Evolutionary conservation across 1,140 invertebrate species (phyloP), one percentile per base, ranked within the genome.

Genomic region (Leptonema lineaticorne): DNA sequence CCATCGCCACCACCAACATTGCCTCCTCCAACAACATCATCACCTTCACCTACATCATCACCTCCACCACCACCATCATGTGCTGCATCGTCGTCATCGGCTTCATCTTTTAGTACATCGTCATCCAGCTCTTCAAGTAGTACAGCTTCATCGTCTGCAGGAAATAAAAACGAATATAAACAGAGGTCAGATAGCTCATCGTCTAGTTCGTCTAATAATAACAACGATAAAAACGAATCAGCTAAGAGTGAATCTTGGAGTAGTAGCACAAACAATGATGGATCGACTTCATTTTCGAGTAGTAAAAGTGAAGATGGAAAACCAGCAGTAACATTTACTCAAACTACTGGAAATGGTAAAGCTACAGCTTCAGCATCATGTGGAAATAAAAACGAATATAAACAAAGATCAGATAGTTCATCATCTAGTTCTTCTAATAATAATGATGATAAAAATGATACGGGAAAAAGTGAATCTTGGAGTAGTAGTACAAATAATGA

Each of bases 311-410:
- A 45, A 18, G 33, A 56, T 27, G 60, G 46, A n/a, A 46, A 46
- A 24, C 22, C 18, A 29, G 60, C 68, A 14, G 29, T 8, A 33
- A 64, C 62, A 22, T 41, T 24, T 4, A 69, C 68, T 1, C 48
- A 50, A 22, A 58, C 68, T 1, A 69, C 60, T 28, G 68, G 68
- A 14, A 37, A 63, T 41, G 68, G 60, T 14, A 24, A 26, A 18
- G 68, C 68, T 46, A 20, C 18, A 27, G 5, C 29, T 33, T n/a
- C n/a, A n/a, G n/a, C n/a, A n/a, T n/a, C n/a, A n/a, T n/a, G 11
- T 41, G 37, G 9, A 2, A 16, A 41, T 3, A 2, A 2, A 14
- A 41, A 2, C 1, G 37, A 41, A 11, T 41, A 41, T 41, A 4
- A 9, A 14, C 11, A 41, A 9, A 14, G n/a, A 8, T 18, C 20